Conservation (phyloP, 2,888 invertebrate species). For the Drosophila paramelanica region DNA sequence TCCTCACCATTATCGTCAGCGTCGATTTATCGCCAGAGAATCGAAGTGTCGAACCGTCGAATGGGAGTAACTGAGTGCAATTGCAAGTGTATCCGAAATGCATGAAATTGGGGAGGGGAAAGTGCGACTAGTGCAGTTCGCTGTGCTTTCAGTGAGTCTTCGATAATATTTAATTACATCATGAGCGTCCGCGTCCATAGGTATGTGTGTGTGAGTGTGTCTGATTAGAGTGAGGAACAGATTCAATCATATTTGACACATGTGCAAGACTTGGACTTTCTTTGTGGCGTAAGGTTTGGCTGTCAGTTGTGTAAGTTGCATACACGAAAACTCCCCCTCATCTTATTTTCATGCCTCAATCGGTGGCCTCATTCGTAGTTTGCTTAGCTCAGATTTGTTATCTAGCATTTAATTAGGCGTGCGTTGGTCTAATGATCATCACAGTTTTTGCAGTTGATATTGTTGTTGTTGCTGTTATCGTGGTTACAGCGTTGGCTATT, state of each 20-base stretch:
- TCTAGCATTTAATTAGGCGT: slow-evolving; percentile 75
- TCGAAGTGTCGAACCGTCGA: slow-evolving; percentile 29
- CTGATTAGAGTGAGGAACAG: slow-evolving; percentile 33
- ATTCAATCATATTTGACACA: slow-evolving; percentile 57
- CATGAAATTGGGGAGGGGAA: slow-evolving; percentile 62
- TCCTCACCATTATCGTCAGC: slow-evolving; percentile 21
- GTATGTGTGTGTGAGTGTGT: not conserved
- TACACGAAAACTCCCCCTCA: slow-evolving; percentile 18
- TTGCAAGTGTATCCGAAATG: slow-evolving; percentile 59
- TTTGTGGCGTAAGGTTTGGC: slow-evolving; percentile 49
- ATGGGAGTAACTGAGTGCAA: slow-evolving; percentile 47
- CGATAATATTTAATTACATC: slow-evolving; percentile 65
- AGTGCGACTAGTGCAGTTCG: slow-evolving; percentile 70
- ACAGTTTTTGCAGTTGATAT: slow-evolving; percentile 13
- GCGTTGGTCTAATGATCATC: slow-evolving; percentile 60
- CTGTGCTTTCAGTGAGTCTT: slow-evolving; percentile 65
- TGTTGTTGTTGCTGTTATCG: slow-evolving; percentile 26
- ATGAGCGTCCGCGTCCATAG: slow-evolving; percentile 28
- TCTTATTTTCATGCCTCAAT: slow-evolving; percentile 36
- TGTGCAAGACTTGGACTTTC: slow-evolving; percentile 49
- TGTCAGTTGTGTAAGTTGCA: slow-evolving; percentile 48
- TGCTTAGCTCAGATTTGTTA: slow-evolving; percentile 53
- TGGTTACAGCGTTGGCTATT: slow-evolving; percentile 65
- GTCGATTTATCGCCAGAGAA: slow-evolving; percentile 50
- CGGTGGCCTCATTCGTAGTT: slow-evolving; percentile 63